phyloP scores from a whole-genome alignment of 2,888 invertebrate species.

The Phyllotreta striolata region DNA sequence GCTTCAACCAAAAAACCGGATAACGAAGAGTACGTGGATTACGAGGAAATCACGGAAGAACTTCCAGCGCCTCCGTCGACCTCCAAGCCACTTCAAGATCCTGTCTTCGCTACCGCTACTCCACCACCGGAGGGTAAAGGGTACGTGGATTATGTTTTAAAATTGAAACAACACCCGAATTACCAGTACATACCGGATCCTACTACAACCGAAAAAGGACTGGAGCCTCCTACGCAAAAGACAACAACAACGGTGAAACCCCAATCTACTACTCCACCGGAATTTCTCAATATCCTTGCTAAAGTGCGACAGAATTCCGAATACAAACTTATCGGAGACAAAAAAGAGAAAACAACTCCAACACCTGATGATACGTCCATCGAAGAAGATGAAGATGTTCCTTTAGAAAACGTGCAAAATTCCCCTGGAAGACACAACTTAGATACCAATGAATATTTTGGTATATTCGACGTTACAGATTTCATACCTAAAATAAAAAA shows the following conservation, averaged over 20 bases:
- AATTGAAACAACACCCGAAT: conserved; percentile 50
- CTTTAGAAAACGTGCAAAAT: conserved; percentile 48
- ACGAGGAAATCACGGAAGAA: conserved; percentile 47
- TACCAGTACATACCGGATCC: conserved; percentile 57
- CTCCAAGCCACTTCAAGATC: conserved; percentile 46
- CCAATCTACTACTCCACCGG: conserved; percentile 52
- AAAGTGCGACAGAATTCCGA: conserved; percentile 50
- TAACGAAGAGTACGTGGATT: conserved; percentile 49
- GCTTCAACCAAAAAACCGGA: conserved; percentile 51
- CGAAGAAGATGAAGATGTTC: conserved; percentile 42
- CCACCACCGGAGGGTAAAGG: conserved; percentile 51
- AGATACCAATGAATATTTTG: conserved; percentile 41
- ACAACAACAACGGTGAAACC: conserved; percentile 44
- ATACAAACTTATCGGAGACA: conserved; percentile 56
- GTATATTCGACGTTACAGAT: conserved; percentile 57
- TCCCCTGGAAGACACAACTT: conserved; percentile 50
- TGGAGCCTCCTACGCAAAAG: conserved; percentile 42
- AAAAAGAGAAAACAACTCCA: conserved; percentile 44
- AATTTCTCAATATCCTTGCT: conserved; percentile 54
- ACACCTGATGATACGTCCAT: conserved; percentile 44
- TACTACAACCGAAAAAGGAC: conserved; percentile 51
- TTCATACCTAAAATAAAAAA: conserved; percentile 55
- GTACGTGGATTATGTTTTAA: conserved; percentile 55
- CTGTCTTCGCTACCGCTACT: conserved; percentile 47
- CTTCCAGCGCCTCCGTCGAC: conserved; percentile 35